Evolutionary conservation across 2,888 invertebrate species (phyloP).

Genomic region (Pseudanteris insignis): DNA sequence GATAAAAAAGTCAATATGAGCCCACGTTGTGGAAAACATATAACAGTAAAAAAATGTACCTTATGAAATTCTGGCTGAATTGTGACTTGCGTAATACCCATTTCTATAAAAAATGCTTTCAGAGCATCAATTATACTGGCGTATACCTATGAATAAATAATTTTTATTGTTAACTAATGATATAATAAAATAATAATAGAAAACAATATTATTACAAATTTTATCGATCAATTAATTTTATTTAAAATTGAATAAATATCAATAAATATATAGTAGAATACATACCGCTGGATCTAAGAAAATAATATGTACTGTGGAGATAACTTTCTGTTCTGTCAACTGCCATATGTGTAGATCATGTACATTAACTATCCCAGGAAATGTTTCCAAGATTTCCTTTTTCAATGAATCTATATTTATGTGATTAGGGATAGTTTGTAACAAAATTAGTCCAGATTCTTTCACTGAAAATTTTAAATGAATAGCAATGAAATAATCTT

Average conservation of each 20-base stretch:
- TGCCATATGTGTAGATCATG: conserved; percentile 94
- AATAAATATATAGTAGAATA: too few relatives aligned
- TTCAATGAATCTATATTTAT: conserved; percentile 80
- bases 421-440: conserved; percentile 92
- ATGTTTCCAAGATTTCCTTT: conserved; percentile 72
- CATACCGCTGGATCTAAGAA: conserved; percentile 73
- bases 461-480: conserved; percentile 81
- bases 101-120: conserved; percentile 78
- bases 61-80: conserved; percentile 84
- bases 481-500: too few relatives aligned
- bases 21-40: too few relatives aligned
- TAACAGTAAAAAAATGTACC: too few relatives aligned
- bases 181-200: too few relatives aligned
- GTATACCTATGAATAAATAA: conserved; percentile 68
- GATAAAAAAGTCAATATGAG: too few relatives aligned
- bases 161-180: too few relatives aligned
- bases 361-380: conserved; percentile 76
- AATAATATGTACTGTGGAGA: conserved; percentile 86
- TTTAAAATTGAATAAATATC: conserved; percentile 1
- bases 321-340: conserved; percentile 79
- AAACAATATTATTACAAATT: too few relatives aligned
- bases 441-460: conserved; percentile 85
- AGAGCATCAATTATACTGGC: conserved; percentile 71
- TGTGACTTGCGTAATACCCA: conserved; percentile 85
- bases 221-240: conserved; percentile 14